A percentile compares a stretch with the other conserved stretches of the same genome.
Evolutionary conservation across 1,140 invertebrate species (phyloP).

Genomic region (Penaeus chinensis): DNA sequence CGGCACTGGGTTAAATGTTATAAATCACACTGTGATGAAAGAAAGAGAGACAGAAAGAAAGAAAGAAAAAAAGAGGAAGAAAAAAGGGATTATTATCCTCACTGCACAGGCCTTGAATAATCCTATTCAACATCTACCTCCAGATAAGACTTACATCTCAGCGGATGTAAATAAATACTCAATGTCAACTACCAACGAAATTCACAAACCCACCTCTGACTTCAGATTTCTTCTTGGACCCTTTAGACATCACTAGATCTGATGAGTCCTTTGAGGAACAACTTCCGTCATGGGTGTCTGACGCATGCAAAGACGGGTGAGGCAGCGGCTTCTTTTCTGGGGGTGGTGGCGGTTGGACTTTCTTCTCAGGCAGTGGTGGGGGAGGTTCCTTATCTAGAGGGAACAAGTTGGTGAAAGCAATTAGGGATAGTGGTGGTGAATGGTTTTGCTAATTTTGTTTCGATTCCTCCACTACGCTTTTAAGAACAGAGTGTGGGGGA

Average conservation of each 20-base stretch:
- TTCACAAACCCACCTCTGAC: conserved; percentile 20
- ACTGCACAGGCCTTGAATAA: conserved; percentile 20
- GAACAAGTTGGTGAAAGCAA: conserved; percentile 11
- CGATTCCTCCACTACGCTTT: no score
- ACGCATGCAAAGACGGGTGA: conserved; percentile 29
- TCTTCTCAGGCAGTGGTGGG: conserved; percentile 67
- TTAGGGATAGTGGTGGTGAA: background rate
- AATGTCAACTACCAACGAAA: conserved; percentile 41
- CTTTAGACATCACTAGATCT: conserved; percentile 22
- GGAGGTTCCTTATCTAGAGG: conserved; percentile 61
- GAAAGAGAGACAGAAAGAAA: no score
- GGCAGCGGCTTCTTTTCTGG: conserved; percentile 65
- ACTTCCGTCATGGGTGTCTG: conserved; percentile 32
- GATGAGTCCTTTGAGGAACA: background rate
- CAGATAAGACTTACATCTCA: no score
- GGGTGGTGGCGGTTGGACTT: conserved; percentile 68
- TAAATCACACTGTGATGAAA: no score
- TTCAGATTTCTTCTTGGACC: conserved; percentile 20
- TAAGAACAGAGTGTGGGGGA: no score
- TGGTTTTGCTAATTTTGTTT: background rate
- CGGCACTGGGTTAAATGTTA: no score
- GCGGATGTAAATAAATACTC: conserved; percentile 35
- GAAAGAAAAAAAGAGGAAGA: background rate
- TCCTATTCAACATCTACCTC: background rate
- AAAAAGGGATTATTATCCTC: conserved; percentile 7